Evolutionary conservation across 1,140 invertebrate species (phyloP).

Genomic region (Bactericera cockerelli): DNA sequence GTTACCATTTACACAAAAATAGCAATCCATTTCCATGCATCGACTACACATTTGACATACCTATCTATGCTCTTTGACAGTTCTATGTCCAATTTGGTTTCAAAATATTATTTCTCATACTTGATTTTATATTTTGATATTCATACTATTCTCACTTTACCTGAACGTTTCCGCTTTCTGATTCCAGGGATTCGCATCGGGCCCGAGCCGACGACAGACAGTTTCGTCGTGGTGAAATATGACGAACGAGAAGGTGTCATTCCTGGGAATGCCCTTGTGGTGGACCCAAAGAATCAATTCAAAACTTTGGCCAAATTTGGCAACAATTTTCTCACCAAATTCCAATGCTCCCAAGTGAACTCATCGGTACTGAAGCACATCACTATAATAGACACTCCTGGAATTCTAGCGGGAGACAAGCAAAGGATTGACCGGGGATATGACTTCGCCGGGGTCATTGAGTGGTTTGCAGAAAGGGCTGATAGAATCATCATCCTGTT

Average conservation of each 20-base stretch:
- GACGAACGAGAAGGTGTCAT: constrained; percentile 84
- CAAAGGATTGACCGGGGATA: constrained; percentile 92
- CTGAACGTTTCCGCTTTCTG: too few relatives aligned
- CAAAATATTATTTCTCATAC: too few relatives aligned
- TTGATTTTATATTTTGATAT: too few relatives aligned
- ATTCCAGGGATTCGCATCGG: constrained; percentile 73
- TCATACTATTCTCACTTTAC: too few relatives aligned
- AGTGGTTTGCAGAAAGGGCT: constrained; percentile 60
- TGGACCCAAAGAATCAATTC: constrained; percentile 95
- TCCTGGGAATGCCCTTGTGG: constrained; percentile 93
- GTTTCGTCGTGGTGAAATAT: constrained; percentile 96
- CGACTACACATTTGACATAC: too few relatives aligned
- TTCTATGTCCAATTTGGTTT: too few relatives aligned
- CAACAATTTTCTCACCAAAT: constrained; percentile 86
- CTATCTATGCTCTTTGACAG: too few relatives aligned
- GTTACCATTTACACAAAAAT: too few relatives aligned
- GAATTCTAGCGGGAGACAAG: constrained; percentile 86
- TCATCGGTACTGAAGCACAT: constrained; percentile 31
- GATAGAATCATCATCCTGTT: constrained; percentile 57
- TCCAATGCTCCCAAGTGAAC: constrained; percentile 46
- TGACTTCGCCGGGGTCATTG: constrained; percentile 52
- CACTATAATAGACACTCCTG: constrained; percentile 93
- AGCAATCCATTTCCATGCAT: too few relatives aligned
- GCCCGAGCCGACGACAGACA: constrained; percentile 91
- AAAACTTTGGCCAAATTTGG: constrained; percentile 89